phyloP scores from a whole-genome alignment of 2,888 invertebrate species.

The Dyspetes luteomarginatus region DNA sequence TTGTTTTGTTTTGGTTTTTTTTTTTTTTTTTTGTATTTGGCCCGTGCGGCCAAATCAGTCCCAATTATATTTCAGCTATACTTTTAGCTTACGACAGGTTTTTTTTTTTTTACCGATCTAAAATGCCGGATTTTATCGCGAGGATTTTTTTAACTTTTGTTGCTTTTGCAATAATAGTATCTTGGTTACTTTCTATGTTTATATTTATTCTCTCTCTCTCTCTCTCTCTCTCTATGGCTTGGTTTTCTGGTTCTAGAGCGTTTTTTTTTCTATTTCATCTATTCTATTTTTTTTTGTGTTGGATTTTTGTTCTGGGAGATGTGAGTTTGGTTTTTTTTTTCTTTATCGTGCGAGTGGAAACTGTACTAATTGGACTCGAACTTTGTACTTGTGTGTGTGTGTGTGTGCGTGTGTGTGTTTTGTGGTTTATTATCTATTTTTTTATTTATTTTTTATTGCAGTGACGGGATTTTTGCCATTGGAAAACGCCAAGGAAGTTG shows the following conservation, averaged over 20 bases:
- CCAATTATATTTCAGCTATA: conserved; percentile 22
- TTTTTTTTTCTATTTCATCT: conserved; percentile 7
- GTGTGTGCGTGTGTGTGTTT: not conserved
- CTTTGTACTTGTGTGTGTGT: not conserved
- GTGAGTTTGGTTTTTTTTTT: not conserved
- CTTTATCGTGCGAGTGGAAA: not conserved
- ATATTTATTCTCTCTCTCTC: conserved; percentile 20
- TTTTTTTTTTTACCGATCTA: conserved; percentile 56
- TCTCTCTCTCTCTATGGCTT: conserved; percentile 24
- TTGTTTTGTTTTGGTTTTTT: too few relatives aligned
- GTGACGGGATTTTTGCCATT: conserved; percentile 7
- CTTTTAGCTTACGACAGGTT: conserved; percentile 55
- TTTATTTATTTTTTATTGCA: not conserved
- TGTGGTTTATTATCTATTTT: not conserved
- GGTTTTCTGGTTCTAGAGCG: conserved; percentile 29
- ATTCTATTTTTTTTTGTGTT: conserved; percentile 5
- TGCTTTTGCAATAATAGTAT: conserved; percentile 2
- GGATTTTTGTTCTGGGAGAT: not conserved
- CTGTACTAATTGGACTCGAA: not conserved
- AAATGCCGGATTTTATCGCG: not conserved
- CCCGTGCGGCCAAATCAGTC: not conserved
- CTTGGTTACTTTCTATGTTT: too few relatives aligned
- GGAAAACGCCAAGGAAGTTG: conserved; percentile 25
- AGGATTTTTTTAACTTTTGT: conserved; percentile 26
- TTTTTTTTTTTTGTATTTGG: conserved; percentile 10